Evolutionary conservation across 2,888 invertebrate genomes (phyloP), one percentile per base, ranked within the genome.

Genomic region (Drosophila neonasuta): DNA sequence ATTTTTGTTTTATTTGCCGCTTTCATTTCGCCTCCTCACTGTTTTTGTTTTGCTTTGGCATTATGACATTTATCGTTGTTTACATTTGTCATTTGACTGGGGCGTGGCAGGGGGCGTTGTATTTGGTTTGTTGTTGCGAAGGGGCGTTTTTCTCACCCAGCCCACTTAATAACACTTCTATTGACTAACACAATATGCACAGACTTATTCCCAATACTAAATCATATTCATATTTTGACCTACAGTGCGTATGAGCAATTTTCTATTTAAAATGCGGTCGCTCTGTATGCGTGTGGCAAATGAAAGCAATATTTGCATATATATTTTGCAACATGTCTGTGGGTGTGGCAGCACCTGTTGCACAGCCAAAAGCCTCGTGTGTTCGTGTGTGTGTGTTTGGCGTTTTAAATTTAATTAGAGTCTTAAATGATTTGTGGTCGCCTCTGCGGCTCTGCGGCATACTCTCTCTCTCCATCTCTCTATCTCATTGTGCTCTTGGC

Each of bases 41-140:
- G 48, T 11, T 42, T 42, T 65, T 71, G 57, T 63, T 71, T 50
- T 49, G 61, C 67, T 48, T 64, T 66, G 61, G 56, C 58, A 61
- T 72, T 77, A 62, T 77, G 73, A 70, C 77, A 71, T 77, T 85
- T 68, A 72, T 74, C 68, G 55, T 45, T 80, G 59, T 68, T 75
- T 64, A 59, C 67, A 77, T 54, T 66, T 75, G 60, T 62, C 62
- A 69, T 62, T 62, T 57, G 46, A 17, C 17, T 45, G 39, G 49
- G 52, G 41, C 51, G 62, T 59, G 51, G 50, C 46, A 10, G 20
- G 10, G 11, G 44, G 44, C 44, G 44, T 44, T 24, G 24, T 24
- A 24, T 24, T 24, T 24, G 24, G 24, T 24, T 24, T 1, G 24
- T 6, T 24, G 24, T 24, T 24, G 24, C 24, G 24, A 24, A 24